Evolutionary conservation across 2,888 invertebrate genomes (phyloP).

Genomic region (Elmis aenea): DNA sequence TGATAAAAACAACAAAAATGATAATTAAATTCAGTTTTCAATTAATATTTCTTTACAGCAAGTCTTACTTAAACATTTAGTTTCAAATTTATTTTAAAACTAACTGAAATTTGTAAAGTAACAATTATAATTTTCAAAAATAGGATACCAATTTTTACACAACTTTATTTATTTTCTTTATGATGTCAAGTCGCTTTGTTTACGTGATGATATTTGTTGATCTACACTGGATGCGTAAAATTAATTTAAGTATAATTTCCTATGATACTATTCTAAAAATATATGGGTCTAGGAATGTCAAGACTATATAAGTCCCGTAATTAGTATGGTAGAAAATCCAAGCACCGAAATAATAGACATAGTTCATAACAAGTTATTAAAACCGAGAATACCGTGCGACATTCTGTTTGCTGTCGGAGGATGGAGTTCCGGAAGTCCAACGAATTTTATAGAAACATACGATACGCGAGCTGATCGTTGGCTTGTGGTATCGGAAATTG

Average conservation of each 20-base stretch:
- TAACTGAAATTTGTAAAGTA: too few relatives aligned
- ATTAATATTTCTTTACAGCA: too few relatives aligned
- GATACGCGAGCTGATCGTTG: slow-evolving; percentile 74
- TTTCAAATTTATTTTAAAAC: too few relatives aligned
- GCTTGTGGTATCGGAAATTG: slow-evolving; percentile 66
- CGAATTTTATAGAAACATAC: slow-evolving; percentile 74
- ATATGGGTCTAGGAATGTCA: slow-evolving; percentile 35
- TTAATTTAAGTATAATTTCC: too few relatives aligned
- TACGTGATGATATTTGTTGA: too few relatives aligned
- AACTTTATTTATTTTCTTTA: too few relatives aligned
- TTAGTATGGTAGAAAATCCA: slow-evolving; percentile 21
- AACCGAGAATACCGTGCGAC: slow-evolving; percentile 72
- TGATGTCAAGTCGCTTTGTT: too few relatives aligned
- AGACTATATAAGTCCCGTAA: slow-evolving; percentile 30
- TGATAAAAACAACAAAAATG: not conserved
- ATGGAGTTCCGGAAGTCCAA: slow-evolving; percentile 80
- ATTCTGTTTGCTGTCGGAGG: slow-evolving; percentile 80
- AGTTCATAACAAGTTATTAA: slow-evolving; percentile 50
- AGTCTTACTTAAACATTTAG: too few relatives aligned
- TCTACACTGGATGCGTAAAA: too few relatives aligned
- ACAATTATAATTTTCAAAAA: too few relatives aligned
- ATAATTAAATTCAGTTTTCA: not conserved
- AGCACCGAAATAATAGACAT: slow-evolving; percentile 18
- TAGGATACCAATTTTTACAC: too few relatives aligned
- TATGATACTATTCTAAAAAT: too few relatives aligned